Evolutionary conservation across 2,113 vertebrate genomes (phyloP).

Genomic region (Oostethus manadensis): DNA sequence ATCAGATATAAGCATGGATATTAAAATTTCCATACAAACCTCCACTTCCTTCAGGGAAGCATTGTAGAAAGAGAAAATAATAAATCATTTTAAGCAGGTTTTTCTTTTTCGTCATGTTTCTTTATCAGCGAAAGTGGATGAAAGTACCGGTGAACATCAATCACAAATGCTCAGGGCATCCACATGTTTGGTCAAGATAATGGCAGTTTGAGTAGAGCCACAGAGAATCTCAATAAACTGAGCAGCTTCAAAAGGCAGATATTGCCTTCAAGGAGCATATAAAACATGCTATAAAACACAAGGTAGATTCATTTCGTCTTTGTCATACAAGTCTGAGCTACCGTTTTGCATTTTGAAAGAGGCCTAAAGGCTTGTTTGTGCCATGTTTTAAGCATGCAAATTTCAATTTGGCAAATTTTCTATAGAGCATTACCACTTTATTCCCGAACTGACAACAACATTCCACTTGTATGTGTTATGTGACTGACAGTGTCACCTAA

Average conservation of each 20-base stretch:
- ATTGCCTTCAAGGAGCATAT: neutral
- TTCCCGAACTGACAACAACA: too few species aligned
- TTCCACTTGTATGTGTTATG: neutral
- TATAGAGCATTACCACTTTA: neutral
- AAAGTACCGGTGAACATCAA: constrained; percentile 2
- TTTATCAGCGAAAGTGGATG: constrained; percentile 4
- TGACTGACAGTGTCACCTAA: neutral
- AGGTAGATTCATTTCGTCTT: constrained; percentile 14
- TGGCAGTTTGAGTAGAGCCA: neutral
- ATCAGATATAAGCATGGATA: constrained; percentile 3
- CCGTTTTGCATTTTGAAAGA: neutral
- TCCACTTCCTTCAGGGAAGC: constrained; percentile 73
- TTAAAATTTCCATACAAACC: constrained; percentile 62
- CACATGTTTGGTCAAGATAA: constrained; percentile 6
- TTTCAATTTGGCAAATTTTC: neutral
- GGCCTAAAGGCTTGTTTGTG: neutral
- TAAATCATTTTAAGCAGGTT: constrained; percentile 26
- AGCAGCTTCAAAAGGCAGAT: neutral
- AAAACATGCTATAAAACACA: neutral
- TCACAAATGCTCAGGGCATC: constrained; percentile 16
- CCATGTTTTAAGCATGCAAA: neutral
- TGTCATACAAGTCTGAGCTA: neutral
- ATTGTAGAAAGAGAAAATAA: constrained; percentile 50
- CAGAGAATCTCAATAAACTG: neutral
- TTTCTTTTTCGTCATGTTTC: constrained; percentile 1